Conservation (phyloP, 2,888 invertebrate genomes). For the Agriopis marginaria region DNA sequence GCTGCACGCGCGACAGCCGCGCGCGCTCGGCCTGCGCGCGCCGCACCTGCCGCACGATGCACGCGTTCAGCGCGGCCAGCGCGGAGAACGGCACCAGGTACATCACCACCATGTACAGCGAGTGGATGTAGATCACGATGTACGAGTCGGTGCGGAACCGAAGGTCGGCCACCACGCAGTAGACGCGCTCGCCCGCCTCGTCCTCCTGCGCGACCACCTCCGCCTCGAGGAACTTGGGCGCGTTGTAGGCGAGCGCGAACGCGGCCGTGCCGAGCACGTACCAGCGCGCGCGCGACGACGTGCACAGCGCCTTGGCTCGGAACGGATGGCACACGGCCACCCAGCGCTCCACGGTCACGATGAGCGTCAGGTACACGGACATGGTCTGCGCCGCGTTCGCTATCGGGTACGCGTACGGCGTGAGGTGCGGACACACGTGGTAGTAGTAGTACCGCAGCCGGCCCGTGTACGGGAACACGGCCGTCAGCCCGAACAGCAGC, state of each 20-base stretch:
- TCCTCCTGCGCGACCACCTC: slow-evolving; percentile 75
- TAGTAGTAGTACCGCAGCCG: slow-evolving; percentile 92
- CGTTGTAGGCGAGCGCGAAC: slow-evolving; percentile 94
- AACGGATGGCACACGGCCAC: slow-evolving; percentile 97
- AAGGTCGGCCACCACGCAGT: slow-evolving; percentile 89
- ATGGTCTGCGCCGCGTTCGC: slow-evolving; percentile 96
- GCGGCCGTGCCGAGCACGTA: slow-evolving; percentile 94
- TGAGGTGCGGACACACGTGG: slow-evolving; percentile 92
- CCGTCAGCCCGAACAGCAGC: slow-evolving; percentile 94
- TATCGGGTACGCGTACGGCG: slow-evolving; percentile 92
- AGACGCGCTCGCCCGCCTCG: slow-evolving; percentile 84
- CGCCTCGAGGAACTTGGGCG: slow-evolving; percentile 92
- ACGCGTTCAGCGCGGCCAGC: slow-evolving; percentile 95
- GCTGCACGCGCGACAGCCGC: slow-evolving; percentile 94
- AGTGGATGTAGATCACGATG: slow-evolving; percentile 95
- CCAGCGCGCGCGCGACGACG: slow-evolving; percentile 93
- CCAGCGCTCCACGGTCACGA: slow-evolving; percentile 97
- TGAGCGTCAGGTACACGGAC: slow-evolving; percentile 96
- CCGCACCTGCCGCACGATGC: slow-evolving; percentile 96
- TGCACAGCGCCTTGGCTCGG: slow-evolving; percentile 95
- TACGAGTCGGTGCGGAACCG: slow-evolving; percentile 91
- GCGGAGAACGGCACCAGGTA: slow-evolving; percentile 96
- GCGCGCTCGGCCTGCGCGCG: slow-evolving; percentile 96
- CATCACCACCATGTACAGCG: slow-evolving; percentile 97
- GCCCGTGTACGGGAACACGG: slow-evolving; percentile 93